Evolutionary conservation across 2,888 invertebrate genomes (phyloP).

Genomic region (Drosophila robusta): DNA sequence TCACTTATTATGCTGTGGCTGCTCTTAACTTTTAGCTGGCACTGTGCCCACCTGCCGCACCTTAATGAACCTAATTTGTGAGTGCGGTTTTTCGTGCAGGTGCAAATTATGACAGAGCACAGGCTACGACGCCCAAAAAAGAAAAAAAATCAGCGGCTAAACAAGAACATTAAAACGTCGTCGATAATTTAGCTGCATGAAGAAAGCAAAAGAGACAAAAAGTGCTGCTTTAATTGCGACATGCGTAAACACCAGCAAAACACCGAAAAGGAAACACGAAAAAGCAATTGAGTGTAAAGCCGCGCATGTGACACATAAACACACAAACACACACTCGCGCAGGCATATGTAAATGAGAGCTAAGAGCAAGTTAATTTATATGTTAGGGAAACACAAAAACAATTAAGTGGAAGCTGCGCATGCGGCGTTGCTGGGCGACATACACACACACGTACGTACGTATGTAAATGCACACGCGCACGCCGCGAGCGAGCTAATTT

Average conservation of each 20-base stretch:
- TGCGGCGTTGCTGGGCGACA: conserved; percentile 43
- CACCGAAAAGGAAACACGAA: conserved; percentile 1
- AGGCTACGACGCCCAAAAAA: conserved; percentile 12
- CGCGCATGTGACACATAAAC: conserved; percentile 59
- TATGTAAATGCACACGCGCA: conserved; percentile 39
- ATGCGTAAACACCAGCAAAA: conserved; percentile 44
- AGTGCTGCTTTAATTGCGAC: conserved; percentile 20
- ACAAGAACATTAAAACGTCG: conserved; percentile 30
- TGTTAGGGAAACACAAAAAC: conserved; percentile 13
- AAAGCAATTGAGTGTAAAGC: conserved; percentile 34
- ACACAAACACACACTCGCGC: conserved; percentile 33
- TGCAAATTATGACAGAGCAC: conserved; percentile 64
- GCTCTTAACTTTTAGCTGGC: conserved; percentile 20
- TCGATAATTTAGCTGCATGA: conserved; percentile 15
- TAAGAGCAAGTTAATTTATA: conserved; percentile 12
- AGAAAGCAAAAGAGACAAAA: conserved; percentile 15
- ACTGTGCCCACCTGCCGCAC: conserved; percentile 51
- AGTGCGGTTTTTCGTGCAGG: conserved; percentile 59
- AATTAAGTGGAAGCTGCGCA: conserved; percentile 60
- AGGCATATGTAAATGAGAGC: conserved; percentile 23
- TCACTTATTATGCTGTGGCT: background rate
- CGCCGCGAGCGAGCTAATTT: conserved; percentile 28
- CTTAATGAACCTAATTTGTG: conserved; percentile 65
- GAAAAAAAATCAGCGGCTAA: conserved; percentile 7
- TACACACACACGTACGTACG: conserved; percentile 7